These are phyloP conservation scores for Cephalopachus bancanus DNA, from an alignment of 2,797 vertebrate genomes.

Conservation along the genomic window DNA sequence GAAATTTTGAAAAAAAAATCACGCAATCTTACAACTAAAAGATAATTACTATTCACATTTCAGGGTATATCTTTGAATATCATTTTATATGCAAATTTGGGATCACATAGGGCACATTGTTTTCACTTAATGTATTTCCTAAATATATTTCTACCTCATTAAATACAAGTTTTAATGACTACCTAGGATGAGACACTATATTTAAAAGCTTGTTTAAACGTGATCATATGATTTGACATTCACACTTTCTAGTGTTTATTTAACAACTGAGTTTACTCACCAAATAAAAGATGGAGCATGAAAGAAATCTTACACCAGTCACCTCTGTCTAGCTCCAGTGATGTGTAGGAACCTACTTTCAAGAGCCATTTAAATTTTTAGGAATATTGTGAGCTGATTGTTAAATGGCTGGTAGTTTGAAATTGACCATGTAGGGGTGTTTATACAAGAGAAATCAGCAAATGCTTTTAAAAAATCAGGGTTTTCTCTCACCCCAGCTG, in stretches of 20 bases:
- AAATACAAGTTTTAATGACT: not conserved
- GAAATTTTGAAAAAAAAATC: not conserved
- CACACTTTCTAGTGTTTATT: not conserved
- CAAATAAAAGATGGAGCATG: not conserved
- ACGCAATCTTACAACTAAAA: not conserved
- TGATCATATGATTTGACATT: not conserved
- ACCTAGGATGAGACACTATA: not conserved
- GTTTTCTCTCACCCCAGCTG: too few species aligned
- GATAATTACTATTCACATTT: not conserved
- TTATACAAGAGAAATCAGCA: not conserved
- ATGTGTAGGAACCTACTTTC: not conserved
- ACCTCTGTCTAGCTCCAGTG: not conserved
- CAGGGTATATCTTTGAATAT: not conserved
- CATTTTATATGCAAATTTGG: constrained; percentile 1
- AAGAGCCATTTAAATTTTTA: not conserved
- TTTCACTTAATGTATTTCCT: not conserved
- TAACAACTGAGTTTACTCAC: not conserved
- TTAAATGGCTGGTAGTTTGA: not conserved
- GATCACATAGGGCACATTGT: not conserved
- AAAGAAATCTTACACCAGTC: not conserved
- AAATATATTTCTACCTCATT: not conserved
- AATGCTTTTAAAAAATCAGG: not conserved
- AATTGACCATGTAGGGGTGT: not conserved
- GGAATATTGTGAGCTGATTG: not conserved
- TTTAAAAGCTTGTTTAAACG: constrained; percentile 21